phyloP scores from a whole-genome alignment of 2,888 invertebrate species.

The Acleris laterana region DNA sequence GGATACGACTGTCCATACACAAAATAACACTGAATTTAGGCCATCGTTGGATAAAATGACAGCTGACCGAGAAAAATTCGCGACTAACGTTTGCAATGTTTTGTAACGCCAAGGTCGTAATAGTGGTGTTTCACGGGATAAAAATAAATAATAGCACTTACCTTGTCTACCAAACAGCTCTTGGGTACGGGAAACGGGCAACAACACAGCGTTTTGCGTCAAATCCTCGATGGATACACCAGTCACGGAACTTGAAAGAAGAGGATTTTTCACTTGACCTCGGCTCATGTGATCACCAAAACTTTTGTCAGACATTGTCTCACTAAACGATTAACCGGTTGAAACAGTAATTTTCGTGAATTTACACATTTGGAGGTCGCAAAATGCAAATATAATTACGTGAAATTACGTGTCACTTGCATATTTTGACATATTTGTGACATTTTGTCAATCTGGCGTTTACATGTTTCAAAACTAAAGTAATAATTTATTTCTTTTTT shows the following conservation, averaged over 20 bases:
- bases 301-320: constrained; percentile 77
- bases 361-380: constrained; percentile 81
- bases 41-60: constrained; percentile 50
- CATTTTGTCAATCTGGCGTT: constrained; percentile 36
- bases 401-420: constrained; percentile 82
- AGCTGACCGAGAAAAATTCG: constrained; percentile 47
- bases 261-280: constrained; percentile 86
- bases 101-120: constrained; percentile 54
- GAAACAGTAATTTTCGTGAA: constrained; percentile 68
- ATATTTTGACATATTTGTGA: constrained; percentile 69
- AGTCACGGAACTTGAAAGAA: constrained; percentile 89
- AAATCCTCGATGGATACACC: constrained; percentile 90
- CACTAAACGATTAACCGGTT: constrained; percentile 55
- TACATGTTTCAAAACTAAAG: constrained; percentile 7
- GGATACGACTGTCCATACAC: constrained; percentile 4
- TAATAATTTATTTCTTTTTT: constrained; percentile 10
- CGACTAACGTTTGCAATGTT: constrained; percentile 51
- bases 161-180: constrained; percentile 70
- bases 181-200: constrained; percentile 85
- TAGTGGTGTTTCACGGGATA: constrained; percentile 55
- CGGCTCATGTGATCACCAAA: constrained; percentile 73
- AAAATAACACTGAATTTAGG: constrained; percentile 40
- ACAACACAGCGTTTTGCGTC: constrained; percentile 87
- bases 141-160: constrained; percentile 70
- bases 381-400: constrained; percentile 78